phyloP scores from a whole-genome alignment of 2,113 vertebrate species.

The Bambusicola thoracicus region DNA sequence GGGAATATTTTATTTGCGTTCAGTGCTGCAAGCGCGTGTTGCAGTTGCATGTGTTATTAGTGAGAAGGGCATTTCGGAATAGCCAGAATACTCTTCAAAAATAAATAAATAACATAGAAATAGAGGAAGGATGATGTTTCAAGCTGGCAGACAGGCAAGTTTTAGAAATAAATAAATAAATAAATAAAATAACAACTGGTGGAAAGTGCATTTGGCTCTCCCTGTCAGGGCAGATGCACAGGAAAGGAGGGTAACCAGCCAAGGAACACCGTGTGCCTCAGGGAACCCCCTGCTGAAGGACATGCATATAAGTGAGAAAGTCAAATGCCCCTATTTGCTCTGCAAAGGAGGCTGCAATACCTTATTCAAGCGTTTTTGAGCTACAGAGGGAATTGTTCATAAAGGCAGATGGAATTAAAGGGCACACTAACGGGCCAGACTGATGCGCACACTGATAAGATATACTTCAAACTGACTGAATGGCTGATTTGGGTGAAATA shows the following conservation, averaged over 20 bases:
- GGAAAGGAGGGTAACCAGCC: constrained; percentile 11
- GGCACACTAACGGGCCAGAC: neutral
- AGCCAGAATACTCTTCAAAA: neutral
- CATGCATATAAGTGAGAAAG: constrained; percentile 39
- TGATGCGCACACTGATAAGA: constrained; percentile 48
- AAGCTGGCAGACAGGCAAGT: neutral
- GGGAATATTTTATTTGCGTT: constrained; percentile 59
- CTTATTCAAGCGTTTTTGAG: constrained; percentile 7
- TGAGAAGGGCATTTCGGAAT: neutral
- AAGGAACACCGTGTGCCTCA: neutral
- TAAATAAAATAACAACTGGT: neutral
- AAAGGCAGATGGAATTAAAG: constrained; percentile 52
- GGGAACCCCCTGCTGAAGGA: constrained; percentile 50
- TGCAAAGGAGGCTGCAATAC: neutral
- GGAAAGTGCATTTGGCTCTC: neutral
- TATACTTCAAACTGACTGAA: constrained; percentile 36
- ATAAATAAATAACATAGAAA: neutral
- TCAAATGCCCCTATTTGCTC: constrained; percentile 24
- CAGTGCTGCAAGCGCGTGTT: neutral
- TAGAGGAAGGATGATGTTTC: neutral
- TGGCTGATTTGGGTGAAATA: constrained; percentile 41
- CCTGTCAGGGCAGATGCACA: neutral
- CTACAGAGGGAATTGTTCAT: constrained; percentile 52
- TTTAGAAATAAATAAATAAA: constrained; percentile 5
- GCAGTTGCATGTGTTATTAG: neutral